These are phyloP conservation scores for Pseudoips prasinana DNA, from an alignment of 2,888 invertebrate species.

Conservation along the genomic window DNA sequence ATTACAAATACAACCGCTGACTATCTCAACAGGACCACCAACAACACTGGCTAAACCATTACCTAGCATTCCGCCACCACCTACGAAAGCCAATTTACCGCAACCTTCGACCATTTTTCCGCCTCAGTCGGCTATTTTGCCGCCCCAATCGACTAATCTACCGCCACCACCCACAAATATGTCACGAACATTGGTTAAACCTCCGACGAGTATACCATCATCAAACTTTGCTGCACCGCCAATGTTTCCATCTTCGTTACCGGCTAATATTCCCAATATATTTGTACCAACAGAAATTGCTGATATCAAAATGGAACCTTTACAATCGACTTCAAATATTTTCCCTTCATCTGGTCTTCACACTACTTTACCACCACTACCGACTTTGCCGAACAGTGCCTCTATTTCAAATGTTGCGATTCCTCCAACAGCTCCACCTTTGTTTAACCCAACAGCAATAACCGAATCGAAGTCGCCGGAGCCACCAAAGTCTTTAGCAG, in stretches of 20 bases:
- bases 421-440: constrained; percentile 18
- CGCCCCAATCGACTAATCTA: too few relatives aligned
- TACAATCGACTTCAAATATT: constrained; percentile 2
- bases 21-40: too few relatives aligned
- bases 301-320: constrained; percentile 5
- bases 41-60: too few relatives aligned
- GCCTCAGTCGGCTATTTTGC: too few relatives aligned
- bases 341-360: constrained; percentile 8
- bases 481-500: constrained; percentile 42
- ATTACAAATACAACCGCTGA: too few relatives aligned
- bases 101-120: too few relatives aligned
- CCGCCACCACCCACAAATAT: too few relatives aligned
- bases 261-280: constrained; percentile 5
- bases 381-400: constrained; percentile 1
- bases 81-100: too few relatives aligned
- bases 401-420: constrained; percentile 2
- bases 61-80: too few relatives aligned
- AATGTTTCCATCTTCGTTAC: constrained; percentile 3
- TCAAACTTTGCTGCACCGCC: too few relatives aligned
- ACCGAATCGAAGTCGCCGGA: constrained; percentile 27
- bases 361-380: constrained; percentile 4
- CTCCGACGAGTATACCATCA: too few relatives aligned
- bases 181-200: too few relatives aligned
- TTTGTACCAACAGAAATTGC: constrained; percentile 12
- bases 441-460: constrained; percentile 30